Percentiles rank a stretch among this genome's conserved stretches.
These are phyloP conservation scores for Ceratoteleas bidentatus DNA, from an alignment of 1,140 invertebrate species.

Conservation along the genomic window DNA sequence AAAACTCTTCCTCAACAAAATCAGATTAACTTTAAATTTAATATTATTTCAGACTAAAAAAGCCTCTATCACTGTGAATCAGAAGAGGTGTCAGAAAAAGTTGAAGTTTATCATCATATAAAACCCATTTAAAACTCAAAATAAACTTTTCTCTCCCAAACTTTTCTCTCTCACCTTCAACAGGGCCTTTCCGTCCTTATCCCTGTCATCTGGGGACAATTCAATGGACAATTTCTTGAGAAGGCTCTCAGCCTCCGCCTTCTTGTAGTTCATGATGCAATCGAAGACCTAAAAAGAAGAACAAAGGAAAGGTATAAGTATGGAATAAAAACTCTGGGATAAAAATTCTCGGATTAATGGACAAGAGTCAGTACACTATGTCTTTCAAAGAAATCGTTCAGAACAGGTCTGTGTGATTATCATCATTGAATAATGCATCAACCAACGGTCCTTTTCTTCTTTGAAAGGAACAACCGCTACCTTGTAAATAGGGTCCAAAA, in stretches of 20 bases:
- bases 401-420: slow-evolving; percentile 72
- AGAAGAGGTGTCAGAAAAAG: slow-evolving; percentile 80
- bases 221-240: slow-evolving; percentile 95
- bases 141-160: neutral
- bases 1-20: neutral
- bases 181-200: slow-evolving; percentile 96
- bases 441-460: neutral
- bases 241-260: slow-evolving; percentile 94
- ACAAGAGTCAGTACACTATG: neutral
- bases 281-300: slow-evolving; percentile 89
- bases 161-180: slow-evolving; percentile 85
- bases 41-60: slow-evolving; percentile 30
- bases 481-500: slow-evolving; percentile 99
- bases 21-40: slow-evolving; percentile 1
- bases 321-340: no score
- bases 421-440: slow-evolving; percentile 9
- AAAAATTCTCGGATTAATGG: no score
- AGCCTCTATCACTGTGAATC: slow-evolving; percentile 73
- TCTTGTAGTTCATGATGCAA: slow-evolving; percentile 98
- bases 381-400: slow-evolving; percentile 54
- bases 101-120: slow-evolving; percentile 73
- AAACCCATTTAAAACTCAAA: slow-evolving; percentile 11
- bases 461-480: slow-evolving; percentile 75
- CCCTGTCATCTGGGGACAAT: slow-evolving; percentile 96
- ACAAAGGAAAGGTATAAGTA: neutral